These are phyloP conservation scores for Notarius lentiginosus DNA, from an alignment of 2,113 vertebrate genomes.

Conservation along the genomic window DNA sequence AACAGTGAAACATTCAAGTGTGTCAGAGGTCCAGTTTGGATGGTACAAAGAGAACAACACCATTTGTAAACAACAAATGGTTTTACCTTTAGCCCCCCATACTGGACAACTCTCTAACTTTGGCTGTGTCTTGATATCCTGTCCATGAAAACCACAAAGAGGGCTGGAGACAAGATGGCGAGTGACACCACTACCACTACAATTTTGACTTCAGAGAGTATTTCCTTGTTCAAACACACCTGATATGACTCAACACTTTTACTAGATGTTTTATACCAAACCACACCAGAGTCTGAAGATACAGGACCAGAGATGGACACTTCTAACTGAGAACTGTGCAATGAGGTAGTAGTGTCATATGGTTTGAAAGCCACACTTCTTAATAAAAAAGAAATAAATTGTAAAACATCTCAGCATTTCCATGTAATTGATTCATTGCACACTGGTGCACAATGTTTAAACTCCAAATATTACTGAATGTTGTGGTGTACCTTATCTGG, in stretches of 20 bases:
- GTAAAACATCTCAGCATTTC: background rate
- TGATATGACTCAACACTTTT: constrained; percentile 1
- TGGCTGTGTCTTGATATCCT: background rate
- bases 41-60: background rate
- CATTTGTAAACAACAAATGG: background rate
- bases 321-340: background rate
- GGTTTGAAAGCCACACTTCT: background rate
- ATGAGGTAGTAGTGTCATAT: background rate
- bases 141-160: background rate
- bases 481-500: background rate
- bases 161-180: background rate
- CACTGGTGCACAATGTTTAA: background rate
- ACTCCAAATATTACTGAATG: background rate
- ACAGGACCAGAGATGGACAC: background rate
- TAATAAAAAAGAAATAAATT: background rate
- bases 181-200: background rate
- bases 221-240: background rate
- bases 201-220: background rate
- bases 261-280: background rate
- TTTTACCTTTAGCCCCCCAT: background rate
- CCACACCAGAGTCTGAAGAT: background rate
- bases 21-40: background rate
- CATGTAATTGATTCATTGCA: background rate
- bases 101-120: background rate
- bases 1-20: background rate